Percentiles rank a stretch among this genome's conserved stretches.
Conservation (phyloP, 1,140 invertebrate species). For the Microplitis demolitor region DNA sequence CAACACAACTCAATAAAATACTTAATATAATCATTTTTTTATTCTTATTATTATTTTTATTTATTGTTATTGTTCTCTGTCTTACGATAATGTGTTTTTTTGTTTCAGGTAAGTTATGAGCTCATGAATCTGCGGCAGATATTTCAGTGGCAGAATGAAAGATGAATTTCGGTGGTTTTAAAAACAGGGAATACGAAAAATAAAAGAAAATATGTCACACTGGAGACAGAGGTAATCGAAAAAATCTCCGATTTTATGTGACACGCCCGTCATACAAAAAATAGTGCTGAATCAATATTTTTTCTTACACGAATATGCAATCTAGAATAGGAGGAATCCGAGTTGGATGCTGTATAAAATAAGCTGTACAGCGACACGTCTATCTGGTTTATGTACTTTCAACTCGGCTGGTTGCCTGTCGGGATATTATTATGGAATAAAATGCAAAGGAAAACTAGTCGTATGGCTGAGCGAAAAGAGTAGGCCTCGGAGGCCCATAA, state of each 20-base stretch:
- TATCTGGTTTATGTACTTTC: not conserved
- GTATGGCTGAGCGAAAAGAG: slow-evolving; percentile 54
- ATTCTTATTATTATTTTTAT: not conserved
- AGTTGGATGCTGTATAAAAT: too few relatives aligned
- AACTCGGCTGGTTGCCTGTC: not conserved
- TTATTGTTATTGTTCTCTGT: slow-evolving; percentile 27
- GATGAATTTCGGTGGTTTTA: slow-evolving; percentile 7
- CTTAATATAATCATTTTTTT: too few relatives aligned
- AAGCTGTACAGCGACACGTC: too few relatives aligned
- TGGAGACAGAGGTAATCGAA: slow-evolving; percentile 16
- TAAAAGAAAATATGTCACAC: slow-evolving; percentile 4
- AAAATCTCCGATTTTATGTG: slow-evolving; percentile 52
- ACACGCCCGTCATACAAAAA: slow-evolving; percentile 40
- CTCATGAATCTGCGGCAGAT: not conserved
- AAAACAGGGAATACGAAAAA: not conserved
- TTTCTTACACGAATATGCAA: not conserved
- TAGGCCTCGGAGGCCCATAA: slow-evolving; percentile 62
- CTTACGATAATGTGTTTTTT: slow-evolving; percentile 10
- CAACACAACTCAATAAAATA: not conserved
- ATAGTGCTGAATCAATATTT: too few relatives aligned
- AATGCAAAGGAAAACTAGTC: slow-evolving; percentile 57
- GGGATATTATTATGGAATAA: slow-evolving; percentile 57
- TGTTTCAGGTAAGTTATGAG: slow-evolving; percentile 32
- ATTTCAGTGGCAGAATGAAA: slow-evolving; percentile 1
- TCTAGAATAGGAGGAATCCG: too few relatives aligned